These are phyloP conservation scores for Manacus vitellinus DNA, from an alignment of 2,113 vertebrate genomes.

Conservation along the genomic window DNA sequence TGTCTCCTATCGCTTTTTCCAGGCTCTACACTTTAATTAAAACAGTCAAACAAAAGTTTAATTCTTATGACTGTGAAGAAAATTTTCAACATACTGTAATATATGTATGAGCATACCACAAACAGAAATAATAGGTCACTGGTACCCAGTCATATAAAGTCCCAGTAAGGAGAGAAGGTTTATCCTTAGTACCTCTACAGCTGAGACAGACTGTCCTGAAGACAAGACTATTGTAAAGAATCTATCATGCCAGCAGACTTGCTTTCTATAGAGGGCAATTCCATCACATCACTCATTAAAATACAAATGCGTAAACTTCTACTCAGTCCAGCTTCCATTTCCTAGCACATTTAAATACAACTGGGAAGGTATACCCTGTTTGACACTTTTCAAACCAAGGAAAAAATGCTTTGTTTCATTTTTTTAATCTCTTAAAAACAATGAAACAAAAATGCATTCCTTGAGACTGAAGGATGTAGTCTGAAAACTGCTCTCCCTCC, in stretches of 20 bases:
- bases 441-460: neutral
- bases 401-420: neutral
- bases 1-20: neutral
- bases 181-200: neutral
- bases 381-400: neutral
- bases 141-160: neutral
- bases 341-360: neutral
- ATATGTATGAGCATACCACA: neutral
- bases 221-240: neutral
- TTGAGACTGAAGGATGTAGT: neutral
- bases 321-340: neutral
- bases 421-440: neutral
- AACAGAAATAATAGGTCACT: neutral
- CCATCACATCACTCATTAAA: neutral
- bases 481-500: neutral
- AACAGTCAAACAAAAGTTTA: neutral
- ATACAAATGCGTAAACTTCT: neutral
- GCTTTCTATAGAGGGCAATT: neutral
- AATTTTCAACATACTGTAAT: neutral
- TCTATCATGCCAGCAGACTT: neutral
- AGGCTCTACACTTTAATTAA: neutral
- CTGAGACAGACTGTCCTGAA: neutral
- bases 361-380: neutral
- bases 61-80: neutral
- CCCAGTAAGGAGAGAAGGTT: neutral